These are phyloP conservation scores for Apteryx mantelli DNA, from an alignment of 2,113 vertebrate genomes.

Conservation along the genomic window DNA sequence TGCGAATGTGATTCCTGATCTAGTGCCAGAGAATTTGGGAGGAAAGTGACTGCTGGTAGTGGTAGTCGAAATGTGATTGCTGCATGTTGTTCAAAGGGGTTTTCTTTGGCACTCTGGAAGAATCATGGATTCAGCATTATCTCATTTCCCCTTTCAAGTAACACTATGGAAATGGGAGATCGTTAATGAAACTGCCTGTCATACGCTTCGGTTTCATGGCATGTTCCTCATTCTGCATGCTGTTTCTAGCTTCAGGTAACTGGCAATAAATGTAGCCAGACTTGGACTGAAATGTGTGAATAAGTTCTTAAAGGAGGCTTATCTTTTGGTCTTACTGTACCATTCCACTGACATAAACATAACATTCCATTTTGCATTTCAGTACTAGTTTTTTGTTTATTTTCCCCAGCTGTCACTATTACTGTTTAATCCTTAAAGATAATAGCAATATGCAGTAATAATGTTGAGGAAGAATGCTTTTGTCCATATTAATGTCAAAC, in stretches of 20 bases:
- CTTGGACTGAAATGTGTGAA: background rate
- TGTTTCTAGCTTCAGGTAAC: background rate
- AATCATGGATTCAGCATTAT: background rate
- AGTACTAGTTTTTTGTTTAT: background rate
- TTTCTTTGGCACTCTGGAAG: background rate
- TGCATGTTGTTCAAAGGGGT: background rate
- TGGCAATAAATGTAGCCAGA: background rate
- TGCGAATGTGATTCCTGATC: slow-evolving; percentile 23
- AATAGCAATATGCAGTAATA: background rate
- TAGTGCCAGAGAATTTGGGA: background rate
- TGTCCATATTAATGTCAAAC: background rate
- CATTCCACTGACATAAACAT: background rate
- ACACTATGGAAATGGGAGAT: background rate
- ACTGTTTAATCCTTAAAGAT: background rate
- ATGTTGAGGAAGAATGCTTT: background rate
- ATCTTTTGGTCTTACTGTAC: background rate
- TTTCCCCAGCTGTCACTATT: background rate
- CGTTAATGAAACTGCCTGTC: background rate
- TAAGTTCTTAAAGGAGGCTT: background rate
- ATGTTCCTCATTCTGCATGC: background rate
- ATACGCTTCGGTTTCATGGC: background rate
- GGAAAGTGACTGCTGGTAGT: background rate
- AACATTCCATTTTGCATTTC: background rate
- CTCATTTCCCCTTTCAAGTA: slow-evolving; percentile 17
- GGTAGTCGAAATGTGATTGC: background rate